A percentile compares a stretch with the other conserved stretches of the same genome.
These are phyloP conservation scores for Zapus hudsonius DNA, from an alignment of 2,113 vertebrate genomes.

Conservation along the genomic window DNA sequence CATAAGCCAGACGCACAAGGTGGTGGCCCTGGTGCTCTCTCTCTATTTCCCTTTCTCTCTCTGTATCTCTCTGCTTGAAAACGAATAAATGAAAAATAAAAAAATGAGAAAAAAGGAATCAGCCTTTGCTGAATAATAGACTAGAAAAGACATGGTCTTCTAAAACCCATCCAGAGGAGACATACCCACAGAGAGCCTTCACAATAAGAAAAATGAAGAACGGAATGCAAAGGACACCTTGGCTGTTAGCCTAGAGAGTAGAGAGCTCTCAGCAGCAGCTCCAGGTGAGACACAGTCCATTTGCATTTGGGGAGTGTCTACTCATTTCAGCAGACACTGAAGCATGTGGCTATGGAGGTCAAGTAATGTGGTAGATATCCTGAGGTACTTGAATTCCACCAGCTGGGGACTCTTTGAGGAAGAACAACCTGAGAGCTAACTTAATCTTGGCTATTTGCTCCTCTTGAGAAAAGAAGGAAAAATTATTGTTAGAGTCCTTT, in stretches of 20 bases:
- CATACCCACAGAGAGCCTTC: neutral
- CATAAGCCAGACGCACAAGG: too few relatives aligned
- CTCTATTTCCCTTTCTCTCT: too few relatives aligned
- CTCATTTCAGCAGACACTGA: neutral
- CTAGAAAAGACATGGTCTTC: neutral
- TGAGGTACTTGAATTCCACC: too few relatives aligned
- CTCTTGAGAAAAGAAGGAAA: neutral
- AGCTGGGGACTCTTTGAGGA: neutral
- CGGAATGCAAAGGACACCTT: neutral
- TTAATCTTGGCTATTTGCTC: neutral
- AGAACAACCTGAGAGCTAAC: neutral
- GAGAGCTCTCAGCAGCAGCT: neutral
- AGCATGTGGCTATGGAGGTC: neutral
- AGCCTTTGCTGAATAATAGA: neutral
- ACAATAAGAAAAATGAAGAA: neutral
- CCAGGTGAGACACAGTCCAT: neutral
- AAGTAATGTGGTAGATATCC: rapidly evolving
- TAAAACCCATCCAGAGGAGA: neutral
- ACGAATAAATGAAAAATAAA: too few relatives aligned
- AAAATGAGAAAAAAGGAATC: too few relatives aligned
- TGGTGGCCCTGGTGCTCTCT: too few relatives aligned
- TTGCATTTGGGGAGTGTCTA: neutral
- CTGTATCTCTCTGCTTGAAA: too few relatives aligned
- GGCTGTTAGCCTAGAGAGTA: neutral
- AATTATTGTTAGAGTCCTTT: neutral